phyloP scores from a whole-genome alignment of 2,113 vertebrate genomes.

The Hemiscyllium ocellatum region DNA sequence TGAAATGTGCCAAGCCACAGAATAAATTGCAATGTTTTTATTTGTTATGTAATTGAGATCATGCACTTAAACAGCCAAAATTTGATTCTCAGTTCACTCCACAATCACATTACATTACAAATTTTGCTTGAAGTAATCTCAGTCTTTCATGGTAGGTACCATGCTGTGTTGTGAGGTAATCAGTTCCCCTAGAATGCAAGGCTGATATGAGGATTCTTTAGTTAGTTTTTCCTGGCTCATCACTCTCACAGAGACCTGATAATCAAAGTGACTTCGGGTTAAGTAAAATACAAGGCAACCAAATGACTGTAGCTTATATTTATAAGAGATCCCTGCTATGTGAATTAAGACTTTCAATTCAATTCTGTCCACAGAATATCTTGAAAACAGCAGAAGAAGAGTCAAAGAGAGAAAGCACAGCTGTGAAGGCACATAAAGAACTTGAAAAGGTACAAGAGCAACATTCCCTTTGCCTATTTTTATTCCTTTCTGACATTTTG shows the following conservation, averaged over 20 bases:
- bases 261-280: background rate
- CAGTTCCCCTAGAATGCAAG: background rate
- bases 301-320: background rate
- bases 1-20: background rate
- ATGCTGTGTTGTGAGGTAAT: background rate
- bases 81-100: background rate
- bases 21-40: background rate
- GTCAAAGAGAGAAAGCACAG: conserved; percentile 73
- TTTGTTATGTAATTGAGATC: background rate
- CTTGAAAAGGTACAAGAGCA: conserved; percentile 71
- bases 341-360: background rate
- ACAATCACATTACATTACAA: background rate
- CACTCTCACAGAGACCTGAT: background rate
- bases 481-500: background rate
- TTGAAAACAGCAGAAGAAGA: conserved; percentile 85
- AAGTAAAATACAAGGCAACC: background rate
- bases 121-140: background rate
- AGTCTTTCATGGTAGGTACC: background rate
- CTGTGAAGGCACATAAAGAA: conserved; percentile 79
- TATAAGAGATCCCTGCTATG: background rate
- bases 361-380: conserved; percentile 66
- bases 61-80: background rate
- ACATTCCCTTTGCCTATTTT: background rate
- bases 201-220: background rate
- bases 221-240: background rate